These are phyloP conservation scores for Sebastiscus albofasciatus DNA, from an alignment of 2,797 vertebrate genomes.

Conservation along the genomic window DNA sequence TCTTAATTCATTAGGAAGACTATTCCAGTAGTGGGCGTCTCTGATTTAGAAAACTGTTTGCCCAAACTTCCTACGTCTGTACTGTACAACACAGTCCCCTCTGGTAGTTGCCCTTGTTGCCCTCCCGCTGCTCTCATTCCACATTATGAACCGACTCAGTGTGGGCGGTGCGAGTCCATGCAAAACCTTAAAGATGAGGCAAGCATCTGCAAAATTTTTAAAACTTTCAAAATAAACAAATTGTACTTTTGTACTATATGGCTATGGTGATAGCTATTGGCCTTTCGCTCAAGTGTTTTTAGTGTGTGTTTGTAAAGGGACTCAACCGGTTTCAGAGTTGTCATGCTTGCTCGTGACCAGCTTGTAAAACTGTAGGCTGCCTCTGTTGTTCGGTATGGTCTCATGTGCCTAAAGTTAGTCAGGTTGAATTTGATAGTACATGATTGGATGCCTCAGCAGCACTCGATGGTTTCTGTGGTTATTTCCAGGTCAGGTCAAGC, in stretches of 20 bases:
- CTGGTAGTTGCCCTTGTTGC: no score
- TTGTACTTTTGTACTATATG: background rate
- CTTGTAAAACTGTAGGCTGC: background rate
- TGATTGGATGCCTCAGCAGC: background rate
- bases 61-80: background rate
- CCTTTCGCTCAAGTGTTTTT: background rate
- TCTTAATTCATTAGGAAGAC: background rate
- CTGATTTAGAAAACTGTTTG: background rate
- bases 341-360: background rate
- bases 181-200: no score
- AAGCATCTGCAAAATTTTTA: no score
- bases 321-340: background rate
- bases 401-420: background rate
- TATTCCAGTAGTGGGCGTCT: background rate
- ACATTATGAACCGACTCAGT: no score
- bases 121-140: no score
- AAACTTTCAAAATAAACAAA: background rate
- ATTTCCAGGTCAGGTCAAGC: background rate
- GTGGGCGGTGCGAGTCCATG: no score
- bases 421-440: background rate
- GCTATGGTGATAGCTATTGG: background rate
- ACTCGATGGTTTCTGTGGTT: background rate
- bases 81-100: background rate
- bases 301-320: background rate
- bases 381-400: background rate